Evolutionary conservation across 2,888 invertebrate genomes (phyloP).

Genomic region (Sarcophaga variegata): DNA sequence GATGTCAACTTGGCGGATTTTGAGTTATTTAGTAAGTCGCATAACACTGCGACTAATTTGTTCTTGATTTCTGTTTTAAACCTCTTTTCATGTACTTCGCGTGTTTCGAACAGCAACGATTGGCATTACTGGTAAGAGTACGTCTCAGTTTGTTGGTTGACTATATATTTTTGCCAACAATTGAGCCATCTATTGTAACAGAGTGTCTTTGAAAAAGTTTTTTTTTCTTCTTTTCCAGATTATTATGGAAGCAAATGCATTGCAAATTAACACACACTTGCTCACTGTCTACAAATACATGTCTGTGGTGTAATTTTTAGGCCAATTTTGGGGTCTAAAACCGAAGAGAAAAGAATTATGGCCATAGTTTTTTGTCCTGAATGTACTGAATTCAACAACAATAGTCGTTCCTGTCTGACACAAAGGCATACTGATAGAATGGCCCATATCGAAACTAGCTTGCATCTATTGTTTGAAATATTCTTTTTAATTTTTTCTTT

Average conservation of each 20-base stretch:
- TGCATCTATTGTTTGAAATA: constrained; percentile 38
- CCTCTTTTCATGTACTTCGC: no score
- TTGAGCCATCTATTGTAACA: constrained; percentile 15
- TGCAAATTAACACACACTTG: constrained; percentile 41
- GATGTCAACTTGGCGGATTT: no score
- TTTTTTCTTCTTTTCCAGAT: neutral
- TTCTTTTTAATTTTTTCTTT: neutral
- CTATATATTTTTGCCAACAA: constrained; percentile 28
- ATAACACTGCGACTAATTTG: no score
- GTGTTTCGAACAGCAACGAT: no score
- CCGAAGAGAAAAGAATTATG: constrained; percentile 63
- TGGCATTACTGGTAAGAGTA: no score
- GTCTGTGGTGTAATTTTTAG: constrained; percentile 63
- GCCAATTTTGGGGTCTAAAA: constrained; percentile 60
- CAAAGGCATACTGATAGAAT: neutral
- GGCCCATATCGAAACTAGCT: neutral
- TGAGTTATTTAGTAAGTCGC: no score
- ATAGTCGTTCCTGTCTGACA: neutral
- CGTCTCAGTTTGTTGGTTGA: no score
- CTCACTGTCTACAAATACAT: constrained; percentile 47
- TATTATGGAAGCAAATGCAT: constrained; percentile 48
- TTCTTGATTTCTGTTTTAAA: no score
- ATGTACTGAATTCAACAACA: constrained; percentile 50
- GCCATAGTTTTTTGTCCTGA: constrained; percentile 69
- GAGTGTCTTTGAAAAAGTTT: neutral